phyloP scores from a whole-genome alignment of 2,888 invertebrate species.

The Dyspetes luteomarginatus region DNA sequence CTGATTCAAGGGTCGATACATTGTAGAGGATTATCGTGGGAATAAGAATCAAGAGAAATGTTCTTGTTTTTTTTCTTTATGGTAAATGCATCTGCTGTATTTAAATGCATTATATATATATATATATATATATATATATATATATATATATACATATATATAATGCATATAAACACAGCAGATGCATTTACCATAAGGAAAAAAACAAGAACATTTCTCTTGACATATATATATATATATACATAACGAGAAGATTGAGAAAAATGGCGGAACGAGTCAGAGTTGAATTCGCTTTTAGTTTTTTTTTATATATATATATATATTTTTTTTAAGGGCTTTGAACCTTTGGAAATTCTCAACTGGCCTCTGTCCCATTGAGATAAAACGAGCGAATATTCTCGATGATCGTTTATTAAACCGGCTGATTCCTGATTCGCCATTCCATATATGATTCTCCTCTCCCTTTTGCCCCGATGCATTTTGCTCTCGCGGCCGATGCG shows the following conservation, averaged over 20 bases:
- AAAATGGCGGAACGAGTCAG: constrained; percentile 36
- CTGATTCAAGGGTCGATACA: constrained; percentile 46
- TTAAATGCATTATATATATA: too few relatives aligned
- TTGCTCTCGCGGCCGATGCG: neutral
- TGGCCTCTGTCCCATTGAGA: constrained; percentile 42
- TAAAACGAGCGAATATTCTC: constrained; percentile 62
- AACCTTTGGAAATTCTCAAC: constrained; percentile 46
- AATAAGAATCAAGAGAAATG: constrained; percentile 60
- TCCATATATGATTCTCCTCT: constrained; percentile 39
- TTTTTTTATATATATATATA: neutral
- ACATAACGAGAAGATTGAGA: constrained; percentile 30
- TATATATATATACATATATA: too few relatives aligned
- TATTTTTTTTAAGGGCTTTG: constrained; percentile 22
- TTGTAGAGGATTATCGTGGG: constrained; percentile 58
- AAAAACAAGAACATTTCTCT: too few relatives aligned
- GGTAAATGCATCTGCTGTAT: too few relatives aligned
- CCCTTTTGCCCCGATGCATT: neutral
- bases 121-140: too few relatives aligned
- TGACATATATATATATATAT: too few relatives aligned
- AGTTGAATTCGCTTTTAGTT: constrained; percentile 48
- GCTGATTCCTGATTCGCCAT: constrained; percentile 59
- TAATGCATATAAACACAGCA: too few relatives aligned
- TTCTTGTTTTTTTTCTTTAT: constrained; percentile 41
- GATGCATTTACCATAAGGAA: too few relatives aligned
- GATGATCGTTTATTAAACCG: constrained; percentile 65